Base-by-base conservation (phyloP, 2,797 vertebrate genomes). In the Mormyrops attenuatus region DNA sequence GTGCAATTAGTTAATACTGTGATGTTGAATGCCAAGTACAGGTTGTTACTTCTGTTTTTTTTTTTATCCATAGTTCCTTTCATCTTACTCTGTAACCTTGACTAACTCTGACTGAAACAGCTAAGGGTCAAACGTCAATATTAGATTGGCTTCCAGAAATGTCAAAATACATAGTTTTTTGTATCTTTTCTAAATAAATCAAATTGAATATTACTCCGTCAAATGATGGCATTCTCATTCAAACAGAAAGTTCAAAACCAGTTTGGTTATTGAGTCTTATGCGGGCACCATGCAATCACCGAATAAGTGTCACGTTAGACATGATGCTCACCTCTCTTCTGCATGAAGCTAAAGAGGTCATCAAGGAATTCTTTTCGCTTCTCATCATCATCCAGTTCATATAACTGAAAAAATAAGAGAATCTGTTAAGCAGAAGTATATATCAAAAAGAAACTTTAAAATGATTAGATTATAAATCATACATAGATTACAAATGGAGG, bases 361-460 rank as follows among this genome's bases (percentile, higher is more conserved):
- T 99, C 98, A 38, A 99, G 96, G 93, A 99, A 99, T 91, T 99
- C 98, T 93, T 99, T 99, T 91, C 98, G 96, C 93, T 98, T 99
- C 0, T 97, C 97, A 86, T 98, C 97, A 11, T 97, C 95, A 1
- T 99, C 98, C 89, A 99, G 93, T 92, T 99, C 98, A 0, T 99
- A 99, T 88, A 99, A 95, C 98, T 99, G 94, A 47, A 89, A 91
- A 22, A 90, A 89, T 44, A 69, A 60, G 57, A 66, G 55, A 89
- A 87, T 52, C n/a, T 53, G n/a, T 86, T 86, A 15, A 86, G 22
- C 13, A 22, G 22, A 57, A 34, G 49, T 17, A 87, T n/a, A 30
- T 22, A 53, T 34, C 85, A 26, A 87, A 55, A 20, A 17, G 4
- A 87, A 55, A 38, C 30, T 38, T 87, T 22, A 8, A 6, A 47